Evolutionary conservation across 2,113 vertebrate species (phyloP).

Genomic region (Dromiciops gliroides): DNA sequence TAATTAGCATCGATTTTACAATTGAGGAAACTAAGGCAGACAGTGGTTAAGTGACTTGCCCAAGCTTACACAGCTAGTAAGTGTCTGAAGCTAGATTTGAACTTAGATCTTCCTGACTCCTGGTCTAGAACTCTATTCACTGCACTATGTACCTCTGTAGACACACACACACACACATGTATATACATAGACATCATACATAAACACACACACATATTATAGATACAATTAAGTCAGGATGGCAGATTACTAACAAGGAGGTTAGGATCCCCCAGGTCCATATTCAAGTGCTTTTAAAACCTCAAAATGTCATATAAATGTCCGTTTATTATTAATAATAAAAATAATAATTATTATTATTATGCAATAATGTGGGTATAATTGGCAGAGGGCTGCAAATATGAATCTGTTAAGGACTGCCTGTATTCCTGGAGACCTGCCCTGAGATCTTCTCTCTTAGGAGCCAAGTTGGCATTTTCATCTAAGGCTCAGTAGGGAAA

Average conservation of each 20-base stretch:
- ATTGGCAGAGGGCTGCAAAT: neutral
- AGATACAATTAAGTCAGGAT: neutral
- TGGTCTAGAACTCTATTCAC: neutral
- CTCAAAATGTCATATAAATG: neutral
- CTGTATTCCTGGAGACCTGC: slow-evolving; percentile 59
- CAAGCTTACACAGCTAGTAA: neutral
- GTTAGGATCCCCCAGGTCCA: neutral
- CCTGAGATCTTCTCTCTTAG: slow-evolving; percentile 40
- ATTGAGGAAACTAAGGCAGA: neutral
- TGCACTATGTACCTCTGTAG: neutral
- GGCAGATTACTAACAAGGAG: neutral
- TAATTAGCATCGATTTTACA: neutral
- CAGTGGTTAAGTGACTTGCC: neutral
- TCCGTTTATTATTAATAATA: neutral
- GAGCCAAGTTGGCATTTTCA: slow-evolving; percentile 29
- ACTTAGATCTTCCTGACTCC: neutral
- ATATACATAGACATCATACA: slow-evolving; percentile 2
- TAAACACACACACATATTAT: neutral
- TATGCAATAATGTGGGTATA: slow-evolving; percentile 52
- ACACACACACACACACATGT: neutral
- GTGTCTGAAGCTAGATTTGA: neutral
- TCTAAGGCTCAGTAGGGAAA: slow-evolving; percentile 25
- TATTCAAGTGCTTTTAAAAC: neutral
- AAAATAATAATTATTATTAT: neutral
- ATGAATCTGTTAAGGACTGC: slow-evolving; percentile 16